Base-by-base conservation (phyloP, 2,888 invertebrate species). In the Leucania comma region DNA sequence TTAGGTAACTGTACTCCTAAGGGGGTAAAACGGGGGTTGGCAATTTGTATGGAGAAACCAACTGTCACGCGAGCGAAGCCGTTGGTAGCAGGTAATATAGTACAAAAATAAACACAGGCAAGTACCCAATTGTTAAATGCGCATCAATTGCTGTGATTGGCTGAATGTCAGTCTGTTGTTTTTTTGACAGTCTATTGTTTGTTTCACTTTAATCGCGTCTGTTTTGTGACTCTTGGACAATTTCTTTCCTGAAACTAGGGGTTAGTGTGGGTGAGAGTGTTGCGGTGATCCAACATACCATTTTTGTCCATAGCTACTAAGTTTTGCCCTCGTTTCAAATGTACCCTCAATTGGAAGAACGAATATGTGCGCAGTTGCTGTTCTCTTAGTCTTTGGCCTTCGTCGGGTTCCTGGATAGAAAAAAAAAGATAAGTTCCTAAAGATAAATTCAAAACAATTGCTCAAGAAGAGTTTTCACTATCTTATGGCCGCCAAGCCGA, bases 221-320 rank as follows among this genome's bases (percentile, higher is more conserved):
- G 2, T 6, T 48, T 48, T 48, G 9, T 48, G 46, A 48, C 8
- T 20, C 3, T 2, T n/a, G 5, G 46, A 48, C n/a, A 48, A 48
- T n/a, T 9, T n/a, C 46, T 48, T 48, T 48, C 46, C 46, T 6
- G 46, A 48, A 48, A 48, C 46, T n/a, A n/a, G n/a, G 46, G 8
- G 46, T 48, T 0, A 48, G 73, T 77, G 73, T 79, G 65, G 68
- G 74, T 78, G 81, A 77, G 48, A 57, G 78, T 73, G 69, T 75
- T 66, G 46, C 10, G 57, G 72, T 73, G 68, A 57, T 57, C 22
- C 20, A 63, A 92, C 97, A 97, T 96, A 99, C 99, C 99, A 94
- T 98, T 98, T 95, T 99, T 98, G 93, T 99, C 99, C 97, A 98
- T 98, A 74, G 99, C 98, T 71, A 98, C 97, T 89, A 99, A 96